phyloP scores from a whole-genome alignment of 2,113 vertebrate genomes.

The Myiozetetes cayanensis region DNA sequence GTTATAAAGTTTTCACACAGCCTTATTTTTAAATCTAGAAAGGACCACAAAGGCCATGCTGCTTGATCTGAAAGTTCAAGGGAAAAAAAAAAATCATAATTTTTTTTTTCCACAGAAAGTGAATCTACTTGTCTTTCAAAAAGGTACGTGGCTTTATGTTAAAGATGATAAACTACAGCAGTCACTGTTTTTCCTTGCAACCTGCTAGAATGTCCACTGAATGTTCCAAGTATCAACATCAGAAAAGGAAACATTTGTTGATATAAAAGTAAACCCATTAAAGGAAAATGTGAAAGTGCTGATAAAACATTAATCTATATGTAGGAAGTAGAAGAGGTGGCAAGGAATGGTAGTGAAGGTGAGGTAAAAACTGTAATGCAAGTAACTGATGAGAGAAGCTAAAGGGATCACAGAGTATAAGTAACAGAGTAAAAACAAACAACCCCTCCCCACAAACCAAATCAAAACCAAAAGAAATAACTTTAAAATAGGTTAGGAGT shows the following conservation, averaged over 20 bases:
- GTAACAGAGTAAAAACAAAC: neutral
- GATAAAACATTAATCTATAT: neutral
- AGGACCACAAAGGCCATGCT: neutral
- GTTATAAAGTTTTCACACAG: neutral
- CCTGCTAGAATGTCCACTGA: neutral
- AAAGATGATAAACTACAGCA: neutral
- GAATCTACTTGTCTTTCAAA: neutral
- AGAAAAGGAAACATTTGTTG: neutral
- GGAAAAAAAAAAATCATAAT: neutral
- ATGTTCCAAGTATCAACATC: neutral
- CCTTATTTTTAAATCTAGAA: neutral
- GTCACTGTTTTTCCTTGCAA: neutral
- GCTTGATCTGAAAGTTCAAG: neutral
- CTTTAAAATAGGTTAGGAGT: neutral
- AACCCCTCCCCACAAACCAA: rapidly evolving
- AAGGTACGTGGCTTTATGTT: neutral
- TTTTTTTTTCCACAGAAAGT: neutral
- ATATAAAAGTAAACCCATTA: neutral
- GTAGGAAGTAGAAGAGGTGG: neutral
- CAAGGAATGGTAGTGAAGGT: neutral
- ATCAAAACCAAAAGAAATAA: neutral
- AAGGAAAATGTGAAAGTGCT: neutral
- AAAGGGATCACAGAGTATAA: neutral
- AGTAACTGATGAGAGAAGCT: neutral
- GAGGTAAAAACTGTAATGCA: neutral